Conservation (phyloP, 2,888 invertebrate species). For the Criorhina ranunculi region DNA sequence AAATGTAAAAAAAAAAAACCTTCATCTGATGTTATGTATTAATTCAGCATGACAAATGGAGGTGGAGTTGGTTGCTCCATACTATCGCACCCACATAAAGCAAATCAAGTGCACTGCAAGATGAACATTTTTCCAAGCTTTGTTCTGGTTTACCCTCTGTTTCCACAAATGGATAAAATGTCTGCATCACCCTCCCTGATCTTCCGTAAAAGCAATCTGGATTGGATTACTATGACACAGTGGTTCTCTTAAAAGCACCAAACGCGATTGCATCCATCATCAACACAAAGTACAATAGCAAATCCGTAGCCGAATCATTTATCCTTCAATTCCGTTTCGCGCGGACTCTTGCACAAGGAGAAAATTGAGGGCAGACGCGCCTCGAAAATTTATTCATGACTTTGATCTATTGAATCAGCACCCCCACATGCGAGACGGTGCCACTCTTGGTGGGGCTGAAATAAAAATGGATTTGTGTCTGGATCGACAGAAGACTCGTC, state of each 20-base stretch:
- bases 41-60: conserved; percentile 66
- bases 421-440: conserved; percentile 10
- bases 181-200: neutral
- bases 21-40: conserved; percentile 63
- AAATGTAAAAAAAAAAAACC: conserved; percentile 39
- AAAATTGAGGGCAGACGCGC: conserved; percentile 48
- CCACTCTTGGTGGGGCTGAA: conserved; percentile 8
- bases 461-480: conserved; percentile 61
- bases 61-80: conserved; percentile 35
- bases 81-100: conserved; percentile 7
- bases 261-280: conserved; percentile 69
- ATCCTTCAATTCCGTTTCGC: conserved; percentile 36
- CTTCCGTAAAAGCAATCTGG: conserved; percentile 45
- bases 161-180: neutral
- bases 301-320: conserved; percentile 14
- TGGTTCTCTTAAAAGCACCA: conserved; percentile 46
- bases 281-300: conserved; percentile 17
- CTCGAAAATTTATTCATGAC: conserved; percentile 67
- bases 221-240: conserved; percentile 61
- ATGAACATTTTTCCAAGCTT: conserved; percentile 29
- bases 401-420: conserved; percentile 64
- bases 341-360: conserved; percentile 25
- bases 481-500: conserved; percentile 28
- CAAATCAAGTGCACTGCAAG: conserved; percentile 34
- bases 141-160: conserved; percentile 34